Percentiles rank a stretch among this genome's conserved stretches.
Evolutionary conservation across 2,797 vertebrate genomes (phyloP).

Genomic region (Syngnathus rostellatus): DNA sequence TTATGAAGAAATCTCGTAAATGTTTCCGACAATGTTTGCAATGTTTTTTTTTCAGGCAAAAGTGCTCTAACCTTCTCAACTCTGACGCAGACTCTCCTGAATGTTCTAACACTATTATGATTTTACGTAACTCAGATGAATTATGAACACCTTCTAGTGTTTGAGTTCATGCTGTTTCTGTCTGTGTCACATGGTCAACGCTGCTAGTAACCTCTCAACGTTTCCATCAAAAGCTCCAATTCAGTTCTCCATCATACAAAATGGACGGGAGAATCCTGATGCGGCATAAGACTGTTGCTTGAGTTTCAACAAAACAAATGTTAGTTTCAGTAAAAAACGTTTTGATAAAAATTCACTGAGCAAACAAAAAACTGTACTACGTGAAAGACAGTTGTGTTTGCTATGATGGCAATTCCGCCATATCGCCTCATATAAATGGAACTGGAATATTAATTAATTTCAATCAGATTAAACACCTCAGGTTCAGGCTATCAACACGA

Average conservation of each 20-base stretch:
- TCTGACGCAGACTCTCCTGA: constrained; percentile 2
- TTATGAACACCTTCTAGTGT: constrained; percentile 4
- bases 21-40: background rate
- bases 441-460: constrained; percentile 47
- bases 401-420: constrained; percentile 3
- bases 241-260: background rate
- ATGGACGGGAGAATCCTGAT: background rate
- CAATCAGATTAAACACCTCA: constrained; percentile 48
- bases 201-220: background rate
- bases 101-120: constrained; percentile 4
- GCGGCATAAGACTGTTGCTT: too few species aligned
- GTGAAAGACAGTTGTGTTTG: background rate
- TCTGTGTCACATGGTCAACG: background rate
- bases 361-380: background rate
- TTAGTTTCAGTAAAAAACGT: too few species aligned
- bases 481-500: constrained; percentile 32
- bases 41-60: background rate
- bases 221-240: background rate
- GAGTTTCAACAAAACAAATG: background rate
- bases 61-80: background rate
- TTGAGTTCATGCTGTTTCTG: background rate
- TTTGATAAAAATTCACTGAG: background rate
- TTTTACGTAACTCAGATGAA: constrained; percentile 3
- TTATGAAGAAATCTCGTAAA: background rate
- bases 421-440: background rate